Percentiles rank a stretch among this genome's conserved stretches.
These are phyloP conservation scores for Drosophila pandora DNA, from an alignment of 1,140 invertebrate species.

Conservation along the genomic window DNA sequence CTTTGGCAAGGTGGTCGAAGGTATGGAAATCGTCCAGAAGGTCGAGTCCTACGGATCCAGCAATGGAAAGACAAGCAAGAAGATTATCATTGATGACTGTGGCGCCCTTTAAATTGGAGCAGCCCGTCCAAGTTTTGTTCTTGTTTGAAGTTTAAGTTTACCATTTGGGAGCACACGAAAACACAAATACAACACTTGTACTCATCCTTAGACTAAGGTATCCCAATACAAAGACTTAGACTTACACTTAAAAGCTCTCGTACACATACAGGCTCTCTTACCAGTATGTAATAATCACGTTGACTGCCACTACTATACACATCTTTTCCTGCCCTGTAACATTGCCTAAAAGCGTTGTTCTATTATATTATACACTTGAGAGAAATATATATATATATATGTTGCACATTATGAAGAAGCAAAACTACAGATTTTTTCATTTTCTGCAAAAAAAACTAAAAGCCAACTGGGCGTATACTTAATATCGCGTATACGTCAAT, in stretches of 20 bases:
- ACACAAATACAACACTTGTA: too few species aligned
- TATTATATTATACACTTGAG: not conserved
- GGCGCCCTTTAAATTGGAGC: conserved; percentile 84
- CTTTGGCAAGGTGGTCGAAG: conserved; percentile 96
- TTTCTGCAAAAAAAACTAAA: not conserved
- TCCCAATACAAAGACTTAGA: too few species aligned
- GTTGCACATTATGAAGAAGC: not conserved
- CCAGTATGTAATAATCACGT: not conserved
- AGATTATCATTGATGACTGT: conserved; percentile 91
- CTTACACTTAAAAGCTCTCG: too few species aligned
- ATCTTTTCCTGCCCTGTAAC: not conserved
- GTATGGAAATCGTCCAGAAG: conserved; percentile 97
- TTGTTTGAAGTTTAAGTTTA: too few species aligned
- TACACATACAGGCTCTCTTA: too few species aligned
- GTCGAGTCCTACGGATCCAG: conserved; percentile 92
- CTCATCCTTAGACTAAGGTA: too few species aligned
- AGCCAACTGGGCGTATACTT: not conserved
- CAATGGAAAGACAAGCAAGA: conserved; percentile 93
- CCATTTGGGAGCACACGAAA: too few species aligned
- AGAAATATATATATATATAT: not conserved
- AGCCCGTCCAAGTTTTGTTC: too few species aligned
- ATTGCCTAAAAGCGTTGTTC: not conserved
- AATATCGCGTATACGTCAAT: not conserved
- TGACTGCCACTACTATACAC: not conserved
- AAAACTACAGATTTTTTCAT: not conserved